A percentile compares a stretch with the other conserved stretches of the same genome.
phyloP scores from a whole-genome alignment of 2,113 vertebrate species.

The Heptranchias perlo region DNA sequence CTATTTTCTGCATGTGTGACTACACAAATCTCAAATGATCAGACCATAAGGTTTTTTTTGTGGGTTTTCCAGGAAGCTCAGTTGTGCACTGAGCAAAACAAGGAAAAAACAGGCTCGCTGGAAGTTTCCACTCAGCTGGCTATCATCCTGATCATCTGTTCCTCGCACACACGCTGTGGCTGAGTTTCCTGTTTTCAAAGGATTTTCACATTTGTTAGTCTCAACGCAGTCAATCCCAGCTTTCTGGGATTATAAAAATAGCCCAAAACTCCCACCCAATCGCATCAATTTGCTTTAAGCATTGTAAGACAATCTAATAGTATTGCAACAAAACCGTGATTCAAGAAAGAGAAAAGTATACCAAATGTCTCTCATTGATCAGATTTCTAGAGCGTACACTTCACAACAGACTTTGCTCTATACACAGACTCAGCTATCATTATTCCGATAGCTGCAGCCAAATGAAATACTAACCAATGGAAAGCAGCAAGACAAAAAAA shows the following conservation, averaged over 20 bases:
- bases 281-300: neutral
- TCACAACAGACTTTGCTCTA: neutral
- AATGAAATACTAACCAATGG: neutral
- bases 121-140: slow-evolving; percentile 93
- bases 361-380: neutral
- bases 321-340: neutral
- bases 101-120: slow-evolving; percentile 78
- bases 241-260: slow-evolving; percentile 71
- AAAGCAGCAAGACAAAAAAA: neutral
- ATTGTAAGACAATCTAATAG: neutral
- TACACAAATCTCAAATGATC: slow-evolving; percentile 7
- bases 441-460: neutral
- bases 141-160: slow-evolving; percentile 96
- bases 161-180: slow-evolving; percentile 74
- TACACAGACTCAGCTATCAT: neutral
- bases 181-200: slow-evolving; percentile 98
- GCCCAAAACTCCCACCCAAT: neutral
- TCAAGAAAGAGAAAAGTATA: neutral
- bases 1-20: neutral
- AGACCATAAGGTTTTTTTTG: slow-evolving; percentile 42
- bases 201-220: slow-evolving; percentile 80
- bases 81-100: slow-evolving; percentile 65
- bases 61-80: slow-evolving; percentile 77
- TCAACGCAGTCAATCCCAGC: slow-evolving; percentile 66
- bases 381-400: neutral